Evolutionary conservation across 2,113 vertebrate species (phyloP).

Genomic region (Pluvianellus socialis): DNA sequence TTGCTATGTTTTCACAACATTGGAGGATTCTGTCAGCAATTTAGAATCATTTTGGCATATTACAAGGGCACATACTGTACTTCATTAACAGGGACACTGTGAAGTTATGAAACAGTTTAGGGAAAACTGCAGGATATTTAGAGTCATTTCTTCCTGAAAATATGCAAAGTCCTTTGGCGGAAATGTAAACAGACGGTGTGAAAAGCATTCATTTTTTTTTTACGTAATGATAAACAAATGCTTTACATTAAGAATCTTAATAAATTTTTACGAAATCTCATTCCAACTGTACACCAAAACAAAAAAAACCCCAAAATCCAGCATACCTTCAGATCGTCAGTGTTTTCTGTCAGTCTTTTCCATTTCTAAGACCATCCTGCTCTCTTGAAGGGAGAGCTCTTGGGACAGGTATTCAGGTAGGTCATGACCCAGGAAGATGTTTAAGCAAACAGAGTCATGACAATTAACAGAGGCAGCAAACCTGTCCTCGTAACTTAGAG

Average conservation of each 20-base stretch:
- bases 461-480: background rate
- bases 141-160: slow-evolving; percentile 54
- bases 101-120: slow-evolving; percentile 66
- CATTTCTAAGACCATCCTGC: background rate
- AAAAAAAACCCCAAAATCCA: background rate
- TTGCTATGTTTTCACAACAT: slow-evolving; percentile 20
- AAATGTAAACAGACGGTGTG: slow-evolving; percentile 60
- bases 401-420: background rate
- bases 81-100: slow-evolving; percentile 55
- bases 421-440: background rate
- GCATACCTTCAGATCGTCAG: background rate
- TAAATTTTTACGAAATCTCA: slow-evolving; percentile 37
- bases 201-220: slow-evolving; percentile 53
- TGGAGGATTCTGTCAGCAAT: slow-evolving; percentile 13
- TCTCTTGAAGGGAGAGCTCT: background rate
- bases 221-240: slow-evolving; percentile 57
- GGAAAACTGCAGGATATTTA: slow-evolving; percentile 64
- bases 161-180: slow-evolving; percentile 44
- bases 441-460: background rate
- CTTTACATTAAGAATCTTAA: slow-evolving; percentile 49
- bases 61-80: slow-evolving; percentile 33
- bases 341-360: background rate
- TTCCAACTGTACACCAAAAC: background rate
- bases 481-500: background rate
- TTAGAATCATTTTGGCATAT: slow-evolving; percentile 40